A percentile compares a stretch with the other conserved stretches of the same genome.
Evolutionary conservation across 1,140 invertebrate genomes (phyloP).

Genomic region (Ericerus pela): DNA sequence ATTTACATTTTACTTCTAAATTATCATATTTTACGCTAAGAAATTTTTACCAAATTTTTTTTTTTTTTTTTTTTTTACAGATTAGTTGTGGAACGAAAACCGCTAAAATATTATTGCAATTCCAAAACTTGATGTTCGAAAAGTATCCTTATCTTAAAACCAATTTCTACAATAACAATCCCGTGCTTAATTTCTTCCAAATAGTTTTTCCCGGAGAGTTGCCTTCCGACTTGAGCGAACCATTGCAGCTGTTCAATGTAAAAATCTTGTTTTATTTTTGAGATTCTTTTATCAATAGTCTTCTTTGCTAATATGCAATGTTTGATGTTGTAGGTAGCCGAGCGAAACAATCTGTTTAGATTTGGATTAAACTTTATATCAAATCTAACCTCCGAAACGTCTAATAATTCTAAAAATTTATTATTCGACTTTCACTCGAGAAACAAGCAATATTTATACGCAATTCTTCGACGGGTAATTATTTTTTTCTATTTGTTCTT

Average conservation of each 20-base stretch:
- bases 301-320: too few relatives aligned
- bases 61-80: neutral
- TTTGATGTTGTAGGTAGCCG: neutral
- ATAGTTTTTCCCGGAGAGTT: neutral
- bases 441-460: slow-evolving; percentile 2
- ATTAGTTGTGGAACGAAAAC: neutral
- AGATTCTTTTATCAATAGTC: too few relatives aligned
- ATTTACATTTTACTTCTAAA: neutral
- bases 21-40: neutral
- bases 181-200: neutral
- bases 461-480: neutral
- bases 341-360: neutral
- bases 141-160: slow-evolving; percentile 1
- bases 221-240: neutral
- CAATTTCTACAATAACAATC: neutral
- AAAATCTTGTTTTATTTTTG: neutral
- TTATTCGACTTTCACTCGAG: neutral
- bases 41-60: neutral
- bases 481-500: too few relatives aligned
- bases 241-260: neutral
- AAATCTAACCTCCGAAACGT: neutral
- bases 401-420: neutral
- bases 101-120: neutral
- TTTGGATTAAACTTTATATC: slow-evolving; percentile 1
- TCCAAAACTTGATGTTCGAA: slow-evolving; percentile 5